Evolutionary conservation across 2,113 vertebrate species (phyloP), one percentile per base, ranked within the genome.

Genomic region (Balaenoptera acutorostrata): DNA sequence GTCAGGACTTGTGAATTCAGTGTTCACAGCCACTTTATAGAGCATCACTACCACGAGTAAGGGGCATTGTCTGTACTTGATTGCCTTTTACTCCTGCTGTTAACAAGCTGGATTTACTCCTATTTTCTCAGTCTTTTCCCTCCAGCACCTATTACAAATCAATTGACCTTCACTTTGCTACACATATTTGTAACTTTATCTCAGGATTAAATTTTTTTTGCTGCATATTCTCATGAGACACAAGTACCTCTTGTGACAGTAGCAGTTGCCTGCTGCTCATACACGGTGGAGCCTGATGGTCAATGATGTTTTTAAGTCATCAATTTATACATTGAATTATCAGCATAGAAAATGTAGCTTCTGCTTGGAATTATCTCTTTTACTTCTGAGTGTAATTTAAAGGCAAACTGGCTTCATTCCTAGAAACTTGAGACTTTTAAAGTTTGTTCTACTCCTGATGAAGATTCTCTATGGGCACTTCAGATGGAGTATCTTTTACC

Each of bases 331-430:
- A 46, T 52, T 46, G 8, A 23, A 14, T 85, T 95, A 36, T 88
- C 81, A 61, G 66, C 11, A 8, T 86, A 64, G 44, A 52, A 96
- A 78, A 33, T 83, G 33, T 52, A 44, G 21, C 44, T 64, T 86
- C 75, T 91, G 57, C 77, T 74, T 69, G 44, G 49, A 92, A 64
- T 86, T 88, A 55, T 69, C 17, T 49, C 18, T 61, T 94, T 94
- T 66, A 89, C 69, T 61, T 88, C 21, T 23, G 69, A 93, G 75
- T 57, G 23, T 87, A 87, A 63, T 93, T 93, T 96, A 80, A 88
- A 91, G n/a, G 57, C 41, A 75, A 64, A 85, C 69, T 57, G 61
- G 13, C 55, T 86, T 93, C 71, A 13, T 46, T 88, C 69, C 64
- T 61, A 31, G 44, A 86, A 95, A 94, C 44, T 17, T 80, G 75